A percentile compares a stretch with the other conserved stretches of the same genome.
These are phyloP conservation scores for Gymnobelideus leadbeateri DNA, from an alignment of 2,113 vertebrate genomes.

Conservation along the genomic window DNA sequence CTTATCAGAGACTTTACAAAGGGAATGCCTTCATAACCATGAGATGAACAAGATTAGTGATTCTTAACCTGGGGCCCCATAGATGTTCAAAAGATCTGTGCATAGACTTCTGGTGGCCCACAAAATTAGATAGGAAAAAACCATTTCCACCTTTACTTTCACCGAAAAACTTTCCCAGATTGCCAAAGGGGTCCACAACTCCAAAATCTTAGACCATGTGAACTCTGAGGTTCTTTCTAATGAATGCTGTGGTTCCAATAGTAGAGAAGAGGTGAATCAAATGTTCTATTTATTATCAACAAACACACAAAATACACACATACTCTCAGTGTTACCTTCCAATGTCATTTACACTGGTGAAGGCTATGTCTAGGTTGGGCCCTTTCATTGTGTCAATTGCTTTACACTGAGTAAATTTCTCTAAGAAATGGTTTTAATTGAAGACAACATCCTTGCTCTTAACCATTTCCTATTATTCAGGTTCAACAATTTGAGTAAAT, in stretches of 20 bases:
- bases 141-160: background rate
- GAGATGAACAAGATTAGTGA: background rate
- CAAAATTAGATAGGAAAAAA: background rate
- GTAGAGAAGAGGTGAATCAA: background rate
- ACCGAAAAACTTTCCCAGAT: too few relatives aligned
- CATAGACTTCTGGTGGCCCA: background rate
- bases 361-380: too few relatives aligned
- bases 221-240: background rate
- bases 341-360: too few relatives aligned
- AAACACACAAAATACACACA: background rate
- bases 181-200: background rate
- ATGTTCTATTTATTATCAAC: background rate
- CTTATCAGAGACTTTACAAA: background rate
- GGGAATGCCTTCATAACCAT: background rate
- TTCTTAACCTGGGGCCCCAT: background rate
- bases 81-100: background rate
- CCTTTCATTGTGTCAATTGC: background rate
- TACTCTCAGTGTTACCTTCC: background rate
- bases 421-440: background rate
- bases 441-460: background rate
- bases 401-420: background rate
- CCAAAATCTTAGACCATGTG: background rate
- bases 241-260: background rate
- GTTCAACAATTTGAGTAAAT: background rate
- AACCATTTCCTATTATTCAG: background rate